Conservation (phyloP, 2,797 vertebrate genomes). For the Crax fasciolata region DNA sequence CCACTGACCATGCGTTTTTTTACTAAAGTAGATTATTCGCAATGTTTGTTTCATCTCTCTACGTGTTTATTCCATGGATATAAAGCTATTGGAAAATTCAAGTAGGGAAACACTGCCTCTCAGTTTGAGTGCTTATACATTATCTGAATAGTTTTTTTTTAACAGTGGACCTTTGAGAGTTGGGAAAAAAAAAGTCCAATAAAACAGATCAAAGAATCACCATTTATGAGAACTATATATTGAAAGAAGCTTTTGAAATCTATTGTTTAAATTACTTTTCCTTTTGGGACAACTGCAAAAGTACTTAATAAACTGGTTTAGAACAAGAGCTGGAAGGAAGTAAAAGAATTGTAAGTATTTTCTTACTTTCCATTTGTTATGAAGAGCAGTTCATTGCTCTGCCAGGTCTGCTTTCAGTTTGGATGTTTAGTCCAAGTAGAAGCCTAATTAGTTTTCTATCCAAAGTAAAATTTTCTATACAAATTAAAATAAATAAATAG, state of each 20-base stretch:
- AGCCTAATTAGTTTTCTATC: not conserved
- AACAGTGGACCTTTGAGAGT: not conserved
- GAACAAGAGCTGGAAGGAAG: constrained; percentile 48
- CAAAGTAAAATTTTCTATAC: not conserved
- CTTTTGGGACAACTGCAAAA: constrained; percentile 33
- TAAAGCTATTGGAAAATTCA: not conserved
- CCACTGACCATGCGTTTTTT: not conserved
- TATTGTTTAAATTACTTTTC: constrained; percentile 21
- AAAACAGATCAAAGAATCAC: not conserved
- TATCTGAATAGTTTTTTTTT: not conserved
- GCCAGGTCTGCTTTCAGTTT: constrained; percentile 29
- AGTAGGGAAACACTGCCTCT: not conserved
- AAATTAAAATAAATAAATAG: not conserved
- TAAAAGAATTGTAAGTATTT: constrained; percentile 41
- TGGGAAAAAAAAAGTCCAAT: not conserved
- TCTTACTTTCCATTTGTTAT: constrained; percentile 45
- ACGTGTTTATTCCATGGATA: not conserved
- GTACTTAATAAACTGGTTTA: constrained; percentile 31
- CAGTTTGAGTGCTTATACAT: not conserved
- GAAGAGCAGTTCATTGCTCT: not conserved
- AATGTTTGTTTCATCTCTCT: not conserved
- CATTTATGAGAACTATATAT: constrained; percentile 5
- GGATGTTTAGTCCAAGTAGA: not conserved
- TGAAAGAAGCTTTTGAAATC: constrained; percentile 14
- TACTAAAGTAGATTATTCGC: not conserved